Evolutionary conservation across 2,113 vertebrate genomes (phyloP).

Genomic region (Alethe diademata): DNA sequence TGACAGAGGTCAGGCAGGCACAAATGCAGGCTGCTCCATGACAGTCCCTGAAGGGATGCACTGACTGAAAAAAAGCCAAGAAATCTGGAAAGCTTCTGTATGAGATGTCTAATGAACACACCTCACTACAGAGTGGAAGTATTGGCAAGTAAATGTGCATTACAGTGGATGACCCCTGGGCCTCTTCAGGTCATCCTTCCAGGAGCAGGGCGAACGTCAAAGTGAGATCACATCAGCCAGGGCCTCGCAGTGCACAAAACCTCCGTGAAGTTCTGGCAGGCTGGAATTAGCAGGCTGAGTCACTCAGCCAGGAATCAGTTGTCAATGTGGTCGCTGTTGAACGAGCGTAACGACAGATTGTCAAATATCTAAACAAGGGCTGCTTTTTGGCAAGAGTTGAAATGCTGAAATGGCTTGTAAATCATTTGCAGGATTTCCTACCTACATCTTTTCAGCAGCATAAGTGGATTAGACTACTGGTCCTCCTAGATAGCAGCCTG

Average conservation of each 20-base stretch:
- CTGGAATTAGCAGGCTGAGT: conserved; percentile 21
- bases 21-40: background rate
- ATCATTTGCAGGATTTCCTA: background rate
- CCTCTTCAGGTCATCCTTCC: background rate
- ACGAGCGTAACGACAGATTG: background rate
- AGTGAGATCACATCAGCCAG: background rate
- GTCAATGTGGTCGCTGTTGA: background rate
- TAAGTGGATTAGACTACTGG: background rate
- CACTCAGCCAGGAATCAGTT: background rate
- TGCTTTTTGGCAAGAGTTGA: background rate
- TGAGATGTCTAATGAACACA: background rate
- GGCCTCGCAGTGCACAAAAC: background rate
- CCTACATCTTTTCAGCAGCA: background rate
- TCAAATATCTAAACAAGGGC: background rate
- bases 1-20: background rate
- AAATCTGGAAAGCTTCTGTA: background rate
- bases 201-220: rapidly evolving
- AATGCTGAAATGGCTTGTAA: background rate
- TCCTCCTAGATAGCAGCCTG: background rate
- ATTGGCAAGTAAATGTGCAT: background rate
- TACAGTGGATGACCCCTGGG: background rate
- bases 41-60: background rate
- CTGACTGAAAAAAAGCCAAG: background rate
- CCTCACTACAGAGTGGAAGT: background rate
- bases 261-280: background rate